Percentiles rank a stretch among this genome's conserved stretches.
Evolutionary conservation across 2,888 invertebrate genomes (phyloP).

Genomic region (Napeogenes sylphis): DNA sequence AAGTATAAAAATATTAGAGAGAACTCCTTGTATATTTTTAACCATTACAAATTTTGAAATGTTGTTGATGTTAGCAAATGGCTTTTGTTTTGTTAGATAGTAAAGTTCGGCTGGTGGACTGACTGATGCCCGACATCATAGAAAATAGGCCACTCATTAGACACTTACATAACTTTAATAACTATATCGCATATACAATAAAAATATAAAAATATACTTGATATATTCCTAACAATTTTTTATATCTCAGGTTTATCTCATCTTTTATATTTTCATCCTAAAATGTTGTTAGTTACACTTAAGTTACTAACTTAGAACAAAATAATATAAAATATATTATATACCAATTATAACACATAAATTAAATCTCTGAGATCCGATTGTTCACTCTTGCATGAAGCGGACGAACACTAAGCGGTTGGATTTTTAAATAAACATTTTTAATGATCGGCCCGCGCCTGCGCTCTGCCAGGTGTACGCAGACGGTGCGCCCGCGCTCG

Average conservation of each 20-base stretch:
- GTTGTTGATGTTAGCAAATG: constrained; percentile 60
- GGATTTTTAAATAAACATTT: constrained; percentile 79
- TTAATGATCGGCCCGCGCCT: constrained; percentile 75
- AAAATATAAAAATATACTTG: too few relatives aligned
- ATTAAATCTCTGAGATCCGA: background rate
- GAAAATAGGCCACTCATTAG: constrained; percentile 54
- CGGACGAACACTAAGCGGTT: constrained; percentile 65
- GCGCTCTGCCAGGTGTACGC: constrained; percentile 69
- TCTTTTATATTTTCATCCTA: too few relatives aligned
- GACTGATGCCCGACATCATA: constrained; percentile 55
- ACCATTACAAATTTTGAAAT: constrained; percentile 49
- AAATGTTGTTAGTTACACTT: too few relatives aligned
- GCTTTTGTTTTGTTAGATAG: constrained; percentile 63
- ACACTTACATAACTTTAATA: constrained; percentile 20
- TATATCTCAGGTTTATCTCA: too few relatives aligned
- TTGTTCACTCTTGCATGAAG: constrained; percentile 40
- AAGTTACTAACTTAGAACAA: too few relatives aligned
- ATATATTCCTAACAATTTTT: too few relatives aligned
- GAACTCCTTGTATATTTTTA: constrained; percentile 45
- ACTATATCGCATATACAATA: too few relatives aligned
- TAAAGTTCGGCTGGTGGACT: constrained; percentile 47
- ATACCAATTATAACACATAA: background rate
- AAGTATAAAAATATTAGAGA: constrained; percentile 52
- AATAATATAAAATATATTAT: too few relatives aligned
- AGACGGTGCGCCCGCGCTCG: constrained; percentile 60